phyloP scores from a whole-genome alignment of 2,797 vertebrate genomes.

The Rhincodon typus region DNA sequence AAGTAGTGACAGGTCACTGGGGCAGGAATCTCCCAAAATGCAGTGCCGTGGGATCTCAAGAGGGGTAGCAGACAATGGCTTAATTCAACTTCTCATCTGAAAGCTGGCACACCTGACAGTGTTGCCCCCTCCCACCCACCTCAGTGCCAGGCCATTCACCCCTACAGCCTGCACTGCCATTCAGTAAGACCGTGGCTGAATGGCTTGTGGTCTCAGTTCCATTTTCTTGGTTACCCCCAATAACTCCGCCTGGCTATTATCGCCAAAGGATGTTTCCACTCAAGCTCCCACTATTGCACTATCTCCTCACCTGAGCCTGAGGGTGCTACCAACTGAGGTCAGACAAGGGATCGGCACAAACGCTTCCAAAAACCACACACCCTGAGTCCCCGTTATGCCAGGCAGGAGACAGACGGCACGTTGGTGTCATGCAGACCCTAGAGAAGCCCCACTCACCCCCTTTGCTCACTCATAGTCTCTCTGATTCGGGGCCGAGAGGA shows the following conservation, averaged over 20 bases:
- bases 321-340: background rate
- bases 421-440: background rate
- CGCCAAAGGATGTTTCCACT: too few species aligned
- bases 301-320: background rate
- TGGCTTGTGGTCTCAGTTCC: too few species aligned
- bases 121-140: background rate
- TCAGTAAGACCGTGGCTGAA: too few species aligned
- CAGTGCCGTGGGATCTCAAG: background rate
- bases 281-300: too few species aligned
- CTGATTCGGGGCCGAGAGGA: background rate
- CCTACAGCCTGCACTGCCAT: too few species aligned
- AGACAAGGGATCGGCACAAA: too few species aligned
- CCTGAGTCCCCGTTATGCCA: background rate
- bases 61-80: background rate
- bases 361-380: background rate
- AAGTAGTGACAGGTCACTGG: background rate
- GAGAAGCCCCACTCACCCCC: background rate
- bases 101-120: background rate
- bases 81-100: background rate
- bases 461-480: background rate
- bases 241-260: too few species aligned
- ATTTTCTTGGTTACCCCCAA: too few species aligned
- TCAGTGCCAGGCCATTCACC: too few species aligned
- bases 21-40: background rate
- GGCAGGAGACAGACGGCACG: background rate